phyloP scores from a whole-genome alignment of 2,797 vertebrate genomes.

The Diplodus sargus region DNA sequence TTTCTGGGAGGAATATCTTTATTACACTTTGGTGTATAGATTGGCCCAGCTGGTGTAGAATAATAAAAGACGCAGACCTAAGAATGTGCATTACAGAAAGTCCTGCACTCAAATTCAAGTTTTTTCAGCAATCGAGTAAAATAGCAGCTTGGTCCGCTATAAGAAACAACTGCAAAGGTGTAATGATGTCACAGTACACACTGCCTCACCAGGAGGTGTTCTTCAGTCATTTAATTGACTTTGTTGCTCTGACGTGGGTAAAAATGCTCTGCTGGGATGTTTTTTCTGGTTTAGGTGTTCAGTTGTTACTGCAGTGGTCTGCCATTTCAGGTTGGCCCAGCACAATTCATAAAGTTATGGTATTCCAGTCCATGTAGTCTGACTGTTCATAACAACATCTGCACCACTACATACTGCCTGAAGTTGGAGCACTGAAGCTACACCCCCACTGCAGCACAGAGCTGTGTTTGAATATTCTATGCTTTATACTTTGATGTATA shows the following conservation, averaged over 20 bases:
- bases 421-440: no score
- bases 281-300: conserved; percentile 4
- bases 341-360: not conserved
- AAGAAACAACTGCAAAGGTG: not conserved
- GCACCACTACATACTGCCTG: not conserved
- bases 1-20: not conserved
- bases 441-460: no score
- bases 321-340: not conserved
- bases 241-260: not conserved
- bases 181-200: not conserved
- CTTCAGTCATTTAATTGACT: no score
- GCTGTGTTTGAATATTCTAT: no score
- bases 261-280: not conserved
- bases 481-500: no score
- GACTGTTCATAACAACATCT: not conserved
- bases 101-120: not conserved
- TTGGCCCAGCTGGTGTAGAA: not conserved
- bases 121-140: not conserved
- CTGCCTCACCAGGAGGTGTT: no score
- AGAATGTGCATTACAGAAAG: not conserved
- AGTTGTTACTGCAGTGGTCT: not conserved
- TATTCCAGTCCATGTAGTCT: not conserved
- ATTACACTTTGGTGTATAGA: not conserved
- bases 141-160: not conserved
- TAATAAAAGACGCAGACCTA: not conserved